Evolutionary conservation across 2,797 vertebrate genomes (phyloP), one percentile per base, ranked within the genome.

Genomic region (Trichosurus vulpecula): DNA sequence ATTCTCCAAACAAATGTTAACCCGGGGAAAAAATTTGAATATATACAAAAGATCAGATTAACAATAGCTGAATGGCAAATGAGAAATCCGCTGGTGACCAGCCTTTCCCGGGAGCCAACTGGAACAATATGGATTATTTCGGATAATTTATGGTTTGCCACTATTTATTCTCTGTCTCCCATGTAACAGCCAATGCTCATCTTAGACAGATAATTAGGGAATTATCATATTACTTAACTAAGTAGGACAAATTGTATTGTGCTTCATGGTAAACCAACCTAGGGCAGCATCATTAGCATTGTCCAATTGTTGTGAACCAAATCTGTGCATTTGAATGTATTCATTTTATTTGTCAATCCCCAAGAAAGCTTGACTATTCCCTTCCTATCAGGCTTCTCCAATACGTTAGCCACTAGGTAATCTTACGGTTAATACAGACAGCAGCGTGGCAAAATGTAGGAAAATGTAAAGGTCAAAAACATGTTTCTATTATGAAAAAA

Each of bases 381-480:
- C 96, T 96, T 98, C 97, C 97, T 92, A 91, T 96, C 93, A 95
- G 96, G 95, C 91, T 96, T 95, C 5, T 1, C 93, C 95, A 98
- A 94, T 96, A 96, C 58, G 96, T 98, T 97, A 98, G 98, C 98
- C 98, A 98, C 98, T 98, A 98, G 98, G 98, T 98, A 98, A 98
- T 98, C 98, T 98, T 98, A 98, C 98, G 98, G 98, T 98, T 98
- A 98, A 98, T 98, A 98, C 93, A 97, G 97, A 97, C 97, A 94
- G 53, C 98, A 98, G 97, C 92, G 91, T 98, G 96, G 97, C 96
- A 98, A 99, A 98, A 98, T 98, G 98, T 97, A 98, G 98, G 98
- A 98, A 99, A 99, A 99, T 98, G 98, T 98, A 99, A 99, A 99
- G 99, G 99, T 99, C 99, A 99, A 98, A 99, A 98, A 98, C 98